A percentile compares a stretch with the other conserved stretches of the same genome.
Evolutionary conservation across 2,113 vertebrate species (phyloP).

Genomic region (Balaenoptera acutorostrata): DNA sequence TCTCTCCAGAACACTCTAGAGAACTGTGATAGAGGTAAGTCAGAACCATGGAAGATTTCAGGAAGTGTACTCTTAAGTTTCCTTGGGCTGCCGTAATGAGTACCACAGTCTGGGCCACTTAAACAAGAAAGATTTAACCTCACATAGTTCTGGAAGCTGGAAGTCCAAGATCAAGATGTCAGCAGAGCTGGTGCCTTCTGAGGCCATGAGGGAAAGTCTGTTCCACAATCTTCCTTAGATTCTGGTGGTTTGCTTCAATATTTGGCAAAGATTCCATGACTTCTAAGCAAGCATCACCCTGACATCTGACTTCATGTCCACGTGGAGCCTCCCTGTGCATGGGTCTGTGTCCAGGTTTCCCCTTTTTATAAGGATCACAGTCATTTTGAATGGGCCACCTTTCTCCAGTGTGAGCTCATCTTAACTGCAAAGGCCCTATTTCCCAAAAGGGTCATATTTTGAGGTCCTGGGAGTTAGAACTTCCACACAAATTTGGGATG

Average conservation of each 20-base stretch:
- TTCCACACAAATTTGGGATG: background rate
- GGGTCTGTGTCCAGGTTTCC: background rate
- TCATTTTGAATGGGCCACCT: no score
- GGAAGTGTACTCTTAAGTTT: fast-evolving
- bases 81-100: fast-evolving
- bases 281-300: background rate
- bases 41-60: fast-evolving
- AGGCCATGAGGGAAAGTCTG: fast-evolving
- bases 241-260: background rate
- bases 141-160: background rate
- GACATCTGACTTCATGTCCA: background rate
- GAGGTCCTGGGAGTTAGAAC: background rate
- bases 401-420: fast-evolving
- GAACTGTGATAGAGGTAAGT: background rate
- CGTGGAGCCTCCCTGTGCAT: fast-evolving
- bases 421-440: background rate
- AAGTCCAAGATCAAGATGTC: background rate
- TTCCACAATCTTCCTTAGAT: no score
- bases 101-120: no score
- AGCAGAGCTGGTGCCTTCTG: background rate
- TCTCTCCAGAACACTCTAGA: no score
- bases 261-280: background rate
- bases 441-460: background rate
- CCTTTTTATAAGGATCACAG: background rate
- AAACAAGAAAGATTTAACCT: no score